phyloP scores from a whole-genome alignment of 2,888 invertebrate species.

The Andrena flavipes region DNA sequence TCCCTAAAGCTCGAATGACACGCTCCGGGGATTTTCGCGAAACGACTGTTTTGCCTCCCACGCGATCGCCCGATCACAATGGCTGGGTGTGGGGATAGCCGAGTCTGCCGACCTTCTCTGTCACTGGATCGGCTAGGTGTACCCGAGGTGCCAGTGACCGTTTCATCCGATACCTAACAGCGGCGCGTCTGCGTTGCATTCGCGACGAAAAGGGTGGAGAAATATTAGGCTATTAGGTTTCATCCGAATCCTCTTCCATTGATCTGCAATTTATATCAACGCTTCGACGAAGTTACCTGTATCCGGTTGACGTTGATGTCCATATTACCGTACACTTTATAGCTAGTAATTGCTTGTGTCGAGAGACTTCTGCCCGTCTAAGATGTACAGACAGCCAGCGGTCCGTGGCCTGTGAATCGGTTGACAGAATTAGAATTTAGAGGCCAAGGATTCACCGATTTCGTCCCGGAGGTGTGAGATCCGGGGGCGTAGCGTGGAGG shows the following conservation, averaged over 20 bases:
- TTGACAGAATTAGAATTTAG: background rate
- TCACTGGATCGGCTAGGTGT: background rate
- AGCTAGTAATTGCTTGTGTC: background rate
- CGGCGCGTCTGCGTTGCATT: too few relatives aligned
- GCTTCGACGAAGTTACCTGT: too few relatives aligned
- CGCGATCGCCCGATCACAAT: slow-evolving; percentile 27
- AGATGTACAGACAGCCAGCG: background rate
- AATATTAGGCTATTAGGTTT: too few relatives aligned
- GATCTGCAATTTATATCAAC: too few relatives aligned
- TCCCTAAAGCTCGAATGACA: slow-evolving; percentile 80
- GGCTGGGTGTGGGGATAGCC: background rate
- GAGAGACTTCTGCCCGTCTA: too few relatives aligned
- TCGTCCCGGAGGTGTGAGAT: background rate
- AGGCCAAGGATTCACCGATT: slow-evolving; percentile 12
- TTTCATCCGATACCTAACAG: too few relatives aligned
- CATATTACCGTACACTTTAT: too few relatives aligned
- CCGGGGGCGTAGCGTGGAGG: slow-evolving; percentile 1
- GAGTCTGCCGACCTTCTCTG: background rate
- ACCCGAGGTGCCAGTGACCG: too few relatives aligned
- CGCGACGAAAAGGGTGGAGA: too few relatives aligned
- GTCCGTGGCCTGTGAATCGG: background rate
- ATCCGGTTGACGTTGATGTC: too few relatives aligned
- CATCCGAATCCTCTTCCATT: too few relatives aligned
- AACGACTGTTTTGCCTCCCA: slow-evolving; percentile 68
- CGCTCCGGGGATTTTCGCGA: slow-evolving; percentile 77